Percentiles rank a stretch among this genome's conserved stretches.
Evolutionary conservation across 2,888 invertebrate species (phyloP).

Genomic region (Chloromyia formosa): DNA sequence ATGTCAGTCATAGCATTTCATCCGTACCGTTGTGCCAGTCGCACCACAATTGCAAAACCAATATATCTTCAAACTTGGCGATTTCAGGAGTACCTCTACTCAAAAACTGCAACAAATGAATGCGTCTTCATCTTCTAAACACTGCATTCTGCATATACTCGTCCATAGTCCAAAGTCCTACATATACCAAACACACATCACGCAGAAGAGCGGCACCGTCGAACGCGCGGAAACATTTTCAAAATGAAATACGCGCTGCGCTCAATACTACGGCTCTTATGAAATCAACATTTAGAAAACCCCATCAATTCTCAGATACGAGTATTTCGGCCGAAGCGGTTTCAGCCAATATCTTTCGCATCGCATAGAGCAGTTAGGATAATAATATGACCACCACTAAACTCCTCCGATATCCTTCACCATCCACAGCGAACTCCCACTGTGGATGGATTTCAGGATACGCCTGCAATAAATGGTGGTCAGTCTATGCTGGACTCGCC

Average conservation of each 20-base stretch:
- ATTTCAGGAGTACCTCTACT: not conserved
- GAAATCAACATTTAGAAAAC: constrained; percentile 19
- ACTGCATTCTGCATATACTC: not conserved
- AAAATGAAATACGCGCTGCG: not conserved
- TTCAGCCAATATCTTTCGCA: constrained; percentile 13
- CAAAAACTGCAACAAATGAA: not conserved
- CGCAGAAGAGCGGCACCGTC: not conserved
- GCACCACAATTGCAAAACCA: not conserved
- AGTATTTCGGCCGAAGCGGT: constrained; percentile 5
- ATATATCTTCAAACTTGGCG: not conserved
- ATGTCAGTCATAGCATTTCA: not conserved
- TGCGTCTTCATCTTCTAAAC: not conserved
- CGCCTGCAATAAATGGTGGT: constrained; percentile 23
- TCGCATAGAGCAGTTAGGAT: not conserved
- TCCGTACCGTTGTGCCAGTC: not conserved
- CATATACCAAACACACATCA: no score
- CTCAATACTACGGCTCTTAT: not conserved
- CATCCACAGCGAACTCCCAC: no score
- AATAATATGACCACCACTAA: not conserved
- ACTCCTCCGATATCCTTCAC: no score
- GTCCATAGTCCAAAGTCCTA: no score
- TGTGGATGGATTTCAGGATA: not conserved
- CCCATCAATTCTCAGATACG: constrained; percentile 28
- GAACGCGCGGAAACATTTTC: not conserved
- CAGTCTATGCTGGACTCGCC: constrained; percentile 7